phyloP scores from a whole-genome alignment of 2,113 vertebrate genomes.

The cattle (Bos taurus) region DNA sequence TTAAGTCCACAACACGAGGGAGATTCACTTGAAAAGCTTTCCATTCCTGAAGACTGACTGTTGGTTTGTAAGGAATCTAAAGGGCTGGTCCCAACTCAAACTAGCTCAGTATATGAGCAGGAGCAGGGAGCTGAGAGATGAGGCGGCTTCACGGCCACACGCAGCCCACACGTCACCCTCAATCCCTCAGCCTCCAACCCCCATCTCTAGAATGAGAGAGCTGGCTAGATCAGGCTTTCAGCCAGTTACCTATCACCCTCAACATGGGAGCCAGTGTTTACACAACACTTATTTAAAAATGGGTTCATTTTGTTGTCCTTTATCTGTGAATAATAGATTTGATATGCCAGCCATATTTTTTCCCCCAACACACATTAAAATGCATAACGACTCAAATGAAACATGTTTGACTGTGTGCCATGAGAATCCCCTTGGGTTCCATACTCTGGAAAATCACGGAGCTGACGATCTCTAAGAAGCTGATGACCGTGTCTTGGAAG shows the following conservation, averaged over 20 bases:
- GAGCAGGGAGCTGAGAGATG: neutral
- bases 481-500: neutral
- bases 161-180: neutral
- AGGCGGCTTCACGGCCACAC: neutral
- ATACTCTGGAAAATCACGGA: neutral
- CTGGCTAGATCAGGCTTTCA: neutral
- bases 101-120: neutral
- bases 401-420: neutral
- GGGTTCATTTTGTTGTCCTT: slow-evolving; percentile 6
- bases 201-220: neutral
- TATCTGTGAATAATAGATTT: slow-evolving; percentile 29
- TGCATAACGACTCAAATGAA: neutral
- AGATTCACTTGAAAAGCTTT: neutral
- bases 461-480: neutral
- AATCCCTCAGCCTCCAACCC: neutral
- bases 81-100: neutral
- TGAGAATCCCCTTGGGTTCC: neutral
- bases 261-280: neutral
- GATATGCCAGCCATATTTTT: neutral
- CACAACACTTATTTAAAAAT: neutral
- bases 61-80: neutral
- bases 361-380: slow-evolving; percentile 1
- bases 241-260: neutral
- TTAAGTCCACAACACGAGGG: neutral
- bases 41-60: neutral